Percentiles rank a stretch among this genome's conserved stretches.
These are phyloP conservation scores for Meleagris gallopavo DNA, from an alignment of 2,113 vertebrate species.

Conservation along the genomic window DNA sequence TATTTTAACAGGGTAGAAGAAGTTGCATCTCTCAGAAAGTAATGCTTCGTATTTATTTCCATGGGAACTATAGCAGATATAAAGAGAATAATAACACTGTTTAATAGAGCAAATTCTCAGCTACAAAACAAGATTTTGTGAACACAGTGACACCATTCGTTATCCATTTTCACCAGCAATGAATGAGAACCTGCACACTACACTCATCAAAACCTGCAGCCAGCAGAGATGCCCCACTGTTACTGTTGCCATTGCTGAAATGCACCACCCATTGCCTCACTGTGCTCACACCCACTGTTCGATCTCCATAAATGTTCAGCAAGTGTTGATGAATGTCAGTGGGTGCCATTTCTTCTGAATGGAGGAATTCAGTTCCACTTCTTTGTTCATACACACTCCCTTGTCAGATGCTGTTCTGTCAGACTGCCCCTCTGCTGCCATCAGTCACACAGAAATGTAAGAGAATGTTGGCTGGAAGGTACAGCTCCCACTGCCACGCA, in stretches of 20 bases:
- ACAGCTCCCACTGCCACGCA: not conserved
- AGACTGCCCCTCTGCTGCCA: not conserved
- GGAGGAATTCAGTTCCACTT: not conserved
- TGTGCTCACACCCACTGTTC: not conserved
- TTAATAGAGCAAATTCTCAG: not conserved
- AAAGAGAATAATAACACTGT: not conserved
- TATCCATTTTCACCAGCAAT: not conserved
- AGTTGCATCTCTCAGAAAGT: not conserved
- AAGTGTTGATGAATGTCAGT: not conserved
- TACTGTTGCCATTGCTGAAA: not conserved
- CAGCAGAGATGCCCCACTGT: not conserved
- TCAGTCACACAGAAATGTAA: not conserved
- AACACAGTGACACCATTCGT: not conserved
- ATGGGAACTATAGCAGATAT: not conserved
- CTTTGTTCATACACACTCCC: not conserved
- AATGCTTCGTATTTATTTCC: not conserved
- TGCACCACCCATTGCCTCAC: not conserved
- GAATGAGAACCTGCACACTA: too few species aligned
- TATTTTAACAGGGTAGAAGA: not conserved
- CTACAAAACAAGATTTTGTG: not conserved
- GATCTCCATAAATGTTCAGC: not conserved
- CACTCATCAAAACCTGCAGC: not conserved
- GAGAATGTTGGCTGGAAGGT: not conserved
- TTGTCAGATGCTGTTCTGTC: not conserved
- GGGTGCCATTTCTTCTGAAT: not conserved